Evolutionary conservation across 2,797 vertebrate genomes (phyloP), one percentile per base, ranked within the genome.

Genomic region (Otus scops): DNA sequence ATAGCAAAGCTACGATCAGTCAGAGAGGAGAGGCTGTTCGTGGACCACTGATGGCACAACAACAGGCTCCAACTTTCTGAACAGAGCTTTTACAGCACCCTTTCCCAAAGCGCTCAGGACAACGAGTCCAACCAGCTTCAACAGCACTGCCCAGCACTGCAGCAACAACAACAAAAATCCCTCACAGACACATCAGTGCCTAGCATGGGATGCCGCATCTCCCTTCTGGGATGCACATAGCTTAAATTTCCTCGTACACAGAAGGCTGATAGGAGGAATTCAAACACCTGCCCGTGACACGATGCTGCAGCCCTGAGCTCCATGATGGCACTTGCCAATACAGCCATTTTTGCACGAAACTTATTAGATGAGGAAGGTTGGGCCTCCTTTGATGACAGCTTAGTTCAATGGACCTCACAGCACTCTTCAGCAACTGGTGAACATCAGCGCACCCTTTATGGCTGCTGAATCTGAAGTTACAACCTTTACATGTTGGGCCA

Each of bases 191-290:
- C 53, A 32, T 13, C 38, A 24, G 48, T 34, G 59, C 36, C 41
- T n/a, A 13, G 43, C 28, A 24, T 3, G 13, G 45, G 32, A 36
- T 34, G 19, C 45, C 3, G 0, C 6, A 7, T n/a, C 51, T 83
- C 41, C 30, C 50, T n/a, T 24, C 60, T 50, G 23, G 27, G 63
- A 79, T 30, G 39, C 24, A 30, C 47, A 14, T 4, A 13, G 32
- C 61, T 85, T 43, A 24, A 13, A 24, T 30, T 30, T 30, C 50
- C 51, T 39, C 3, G 1, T 15, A 26, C 10, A 9, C 9, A 51
- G 59, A 56, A 56, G 30, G 41, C 17, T 6, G 4, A 13, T 10
- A 41, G 57, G 43, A 84, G 38, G 57, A 92, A 70, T 45, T 50
- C 51, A 47, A 81, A 48, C 24, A 70, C 30, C 18, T 7, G 27